phyloP scores from a whole-genome alignment of 1,140 invertebrate genomes.

The Bactericera cockerelli region DNA sequence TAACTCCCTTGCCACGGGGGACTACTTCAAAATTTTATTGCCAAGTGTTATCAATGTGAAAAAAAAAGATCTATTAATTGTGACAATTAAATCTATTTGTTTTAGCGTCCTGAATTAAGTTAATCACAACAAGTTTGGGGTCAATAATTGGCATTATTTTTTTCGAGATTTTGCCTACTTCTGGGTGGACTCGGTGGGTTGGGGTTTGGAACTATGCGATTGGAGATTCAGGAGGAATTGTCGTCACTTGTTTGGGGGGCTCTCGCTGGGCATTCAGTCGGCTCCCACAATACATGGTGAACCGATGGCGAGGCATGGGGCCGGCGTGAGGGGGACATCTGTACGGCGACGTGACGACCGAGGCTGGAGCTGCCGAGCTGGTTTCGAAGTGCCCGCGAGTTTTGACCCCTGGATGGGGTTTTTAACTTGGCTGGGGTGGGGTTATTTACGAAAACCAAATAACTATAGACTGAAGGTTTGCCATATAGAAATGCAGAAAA shows the following conservation, averaged over 20 bases:
- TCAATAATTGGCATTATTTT: too few relatives aligned
- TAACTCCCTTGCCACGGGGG: too few relatives aligned
- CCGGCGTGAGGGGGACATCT: conserved; percentile 6
- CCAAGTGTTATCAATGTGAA: too few relatives aligned
- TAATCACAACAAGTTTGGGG: too few relatives aligned
- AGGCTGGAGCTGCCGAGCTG: conserved; percentile 10
- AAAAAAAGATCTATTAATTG: too few relatives aligned
- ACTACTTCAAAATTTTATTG: too few relatives aligned
- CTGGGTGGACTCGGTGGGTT: conserved; percentile 26
- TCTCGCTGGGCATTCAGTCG: conserved; percentile 15
- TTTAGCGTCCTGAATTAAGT: too few relatives aligned
- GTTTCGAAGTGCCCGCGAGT: background rate
- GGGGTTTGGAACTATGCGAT: conserved; percentile 14
- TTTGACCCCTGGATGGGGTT: conserved; percentile 12
- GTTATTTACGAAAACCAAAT: too few relatives aligned
- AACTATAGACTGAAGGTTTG: too few relatives aligned
- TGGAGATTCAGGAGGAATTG: conserved; percentile 5
- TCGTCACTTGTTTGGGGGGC: conserved; percentile 12
- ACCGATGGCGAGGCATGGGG: conserved; percentile 3
- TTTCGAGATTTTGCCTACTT: too few relatives aligned
- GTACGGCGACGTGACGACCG: conserved; percentile 12
- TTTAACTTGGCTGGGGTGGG: conserved; percentile 15
- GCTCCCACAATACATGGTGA: conserved; percentile 15
- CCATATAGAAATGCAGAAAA: too few relatives aligned
- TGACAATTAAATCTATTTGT: too few relatives aligned